Evolutionary conservation across 2,888 invertebrate species (phyloP).

Genomic region (Tuta absoluta): DNA sequence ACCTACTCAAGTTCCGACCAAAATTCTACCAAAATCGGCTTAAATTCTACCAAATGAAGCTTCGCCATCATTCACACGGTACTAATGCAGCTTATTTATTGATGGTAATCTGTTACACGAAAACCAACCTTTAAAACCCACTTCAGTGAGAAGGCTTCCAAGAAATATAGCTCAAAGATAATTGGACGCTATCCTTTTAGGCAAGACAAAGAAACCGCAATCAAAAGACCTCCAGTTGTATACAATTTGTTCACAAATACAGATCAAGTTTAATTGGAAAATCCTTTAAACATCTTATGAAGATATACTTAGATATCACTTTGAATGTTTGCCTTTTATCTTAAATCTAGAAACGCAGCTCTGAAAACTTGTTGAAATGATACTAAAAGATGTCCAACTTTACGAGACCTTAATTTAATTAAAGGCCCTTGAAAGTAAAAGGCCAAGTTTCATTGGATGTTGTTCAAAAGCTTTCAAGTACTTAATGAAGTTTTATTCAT

Average conservation of each 20-base stretch:
- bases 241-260: neutral
- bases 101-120: slow-evolving; percentile 65
- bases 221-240: slow-evolving; percentile 22
- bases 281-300: neutral
- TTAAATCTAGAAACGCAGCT: neutral
- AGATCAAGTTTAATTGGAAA: neutral
- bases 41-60: slow-evolving; percentile 61
- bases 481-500: no score
- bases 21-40: slow-evolving; percentile 66
- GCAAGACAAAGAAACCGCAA: slow-evolving; percentile 22
- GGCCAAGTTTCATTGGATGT: neutral
- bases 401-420: neutral
- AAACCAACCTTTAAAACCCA: slow-evolving; percentile 43
- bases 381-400: neutral
- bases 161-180: slow-evolving; percentile 38
- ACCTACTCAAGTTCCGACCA: slow-evolving; percentile 50
- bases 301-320: neutral
- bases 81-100: slow-evolving; percentile 72
- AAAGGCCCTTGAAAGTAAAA: neutral
- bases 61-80: slow-evolving; percentile 56
- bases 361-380: neutral
- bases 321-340: neutral
- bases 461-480: slow-evolving; percentile 6
- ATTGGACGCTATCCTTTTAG: slow-evolving; percentile 37
- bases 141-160: slow-evolving; percentile 23